These are phyloP conservation scores for Lithobates sylvaticus DNA, from an alignment of 2,797 vertebrate species.

Conservation along the genomic window DNA sequence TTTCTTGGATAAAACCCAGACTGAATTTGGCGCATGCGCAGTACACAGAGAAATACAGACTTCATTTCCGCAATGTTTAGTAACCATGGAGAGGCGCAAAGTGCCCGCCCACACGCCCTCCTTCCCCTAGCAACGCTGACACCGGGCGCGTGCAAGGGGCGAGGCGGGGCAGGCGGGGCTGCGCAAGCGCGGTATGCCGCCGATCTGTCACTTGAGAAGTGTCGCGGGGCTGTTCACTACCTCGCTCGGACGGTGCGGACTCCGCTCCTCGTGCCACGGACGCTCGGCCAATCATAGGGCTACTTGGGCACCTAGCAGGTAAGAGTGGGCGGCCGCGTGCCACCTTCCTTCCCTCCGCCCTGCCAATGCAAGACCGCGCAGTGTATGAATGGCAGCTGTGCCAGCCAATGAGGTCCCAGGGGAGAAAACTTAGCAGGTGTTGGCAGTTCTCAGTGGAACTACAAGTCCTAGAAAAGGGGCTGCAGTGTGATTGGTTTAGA, in stretches of 20 bases:
- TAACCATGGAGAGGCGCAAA: neutral
- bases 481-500: neutral
- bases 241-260: neutral
- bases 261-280: neutral
- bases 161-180: neutral
- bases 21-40: no score
- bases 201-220: neutral
- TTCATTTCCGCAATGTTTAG: neutral
- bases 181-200: constrained; percentile 22
- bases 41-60: no score
- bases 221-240: neutral
- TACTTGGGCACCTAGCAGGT: neutral
- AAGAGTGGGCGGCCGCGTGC: neutral
- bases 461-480: neutral
- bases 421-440: neutral
- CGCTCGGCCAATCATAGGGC: constrained; percentile 10
- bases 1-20: no score
- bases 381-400: neutral
- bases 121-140: neutral
- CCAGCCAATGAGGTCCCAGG: neutral
- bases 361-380: neutral
- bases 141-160: neutral
- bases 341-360: neutral
- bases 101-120: neutral
- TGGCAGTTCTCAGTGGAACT: neutral